These are phyloP conservation scores for Hemicentrotus pulcherrimus DNA, from an alignment of 35 echinoderm and acorn worm species.

Conservation along the genomic window DNA sequence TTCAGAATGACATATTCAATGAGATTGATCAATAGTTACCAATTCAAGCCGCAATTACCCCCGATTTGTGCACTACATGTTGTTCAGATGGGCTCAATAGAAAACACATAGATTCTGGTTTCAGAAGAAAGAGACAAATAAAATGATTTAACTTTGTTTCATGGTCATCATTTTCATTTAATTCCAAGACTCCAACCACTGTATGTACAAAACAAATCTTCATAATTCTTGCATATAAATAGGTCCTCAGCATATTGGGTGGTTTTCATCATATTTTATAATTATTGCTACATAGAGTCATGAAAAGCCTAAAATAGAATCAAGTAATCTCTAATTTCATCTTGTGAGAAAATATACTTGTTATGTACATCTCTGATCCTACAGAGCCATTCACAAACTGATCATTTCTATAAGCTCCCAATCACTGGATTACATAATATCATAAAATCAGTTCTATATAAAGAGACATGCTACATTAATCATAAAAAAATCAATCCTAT, in stretches of 20 bases:
- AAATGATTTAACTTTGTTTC: not conserved
- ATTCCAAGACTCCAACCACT: conserved; percentile 1
- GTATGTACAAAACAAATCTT: conserved; percentile 46
- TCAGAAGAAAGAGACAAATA: not conserved
- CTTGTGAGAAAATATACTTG: conserved; percentile 43
- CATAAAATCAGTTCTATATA: not conserved
- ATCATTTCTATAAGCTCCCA: not conserved
- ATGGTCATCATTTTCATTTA: not conserved
- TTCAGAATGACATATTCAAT: too few relatives aligned
- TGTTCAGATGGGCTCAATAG: not conserved
- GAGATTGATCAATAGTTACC: too few relatives aligned
- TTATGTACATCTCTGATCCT: conserved; percentile 35
- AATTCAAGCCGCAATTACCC: too few relatives aligned
- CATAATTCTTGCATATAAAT: conserved; percentile 56
- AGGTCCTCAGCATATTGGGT: conserved; percentile 21
- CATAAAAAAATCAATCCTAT: too few relatives aligned
- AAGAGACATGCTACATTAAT: too few relatives aligned
- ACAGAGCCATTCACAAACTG: not conserved
- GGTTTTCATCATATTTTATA: conserved; percentile 41
- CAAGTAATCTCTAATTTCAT: conserved; percentile 37
- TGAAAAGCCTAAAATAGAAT: conserved; percentile 39
- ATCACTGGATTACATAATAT: not conserved
- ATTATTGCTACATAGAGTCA: conserved; percentile 36
- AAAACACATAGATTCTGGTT: not conserved
- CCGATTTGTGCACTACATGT: too few relatives aligned